Conservation (phyloP, 2,113 vertebrate species). For the Myotis davidii region DNA sequence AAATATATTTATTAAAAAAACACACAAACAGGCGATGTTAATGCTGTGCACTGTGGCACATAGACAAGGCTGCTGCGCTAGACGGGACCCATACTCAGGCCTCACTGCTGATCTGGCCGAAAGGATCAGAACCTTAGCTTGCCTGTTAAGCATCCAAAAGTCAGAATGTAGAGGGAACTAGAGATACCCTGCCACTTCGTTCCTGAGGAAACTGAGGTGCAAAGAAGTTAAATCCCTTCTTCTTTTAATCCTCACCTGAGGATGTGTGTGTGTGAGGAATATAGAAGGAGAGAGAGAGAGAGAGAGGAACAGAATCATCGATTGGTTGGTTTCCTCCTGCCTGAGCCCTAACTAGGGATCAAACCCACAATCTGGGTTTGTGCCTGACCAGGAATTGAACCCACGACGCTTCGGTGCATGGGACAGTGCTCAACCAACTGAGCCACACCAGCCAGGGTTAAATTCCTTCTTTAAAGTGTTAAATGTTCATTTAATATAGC, state of each 20-base stretch:
- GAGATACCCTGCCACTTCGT: not conserved
- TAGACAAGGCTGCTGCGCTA: not conserved
- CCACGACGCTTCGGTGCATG: not conserved
- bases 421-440: not conserved
- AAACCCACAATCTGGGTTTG: not conserved
- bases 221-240: not conserved
- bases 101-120: not conserved
- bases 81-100: not conserved
- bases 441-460: not conserved
- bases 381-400: not conserved
- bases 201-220: not conserved
- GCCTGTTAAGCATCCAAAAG: not conserved
- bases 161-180: not conserved
- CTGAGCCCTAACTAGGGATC: not conserved
- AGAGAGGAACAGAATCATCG: not conserved
- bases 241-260: not conserved
- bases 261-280: not conserved
- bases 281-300: not conserved
- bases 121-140: not conserved
- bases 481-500: not conserved
- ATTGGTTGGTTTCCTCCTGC: not conserved
- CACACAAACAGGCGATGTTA: not conserved
- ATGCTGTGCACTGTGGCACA: accelerated
- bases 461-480: not conserved
- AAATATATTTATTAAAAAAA: not conserved